Base-by-base conservation (phyloP, 2,797 vertebrate species). In the Schizothorax lantsangensis region DNA sequence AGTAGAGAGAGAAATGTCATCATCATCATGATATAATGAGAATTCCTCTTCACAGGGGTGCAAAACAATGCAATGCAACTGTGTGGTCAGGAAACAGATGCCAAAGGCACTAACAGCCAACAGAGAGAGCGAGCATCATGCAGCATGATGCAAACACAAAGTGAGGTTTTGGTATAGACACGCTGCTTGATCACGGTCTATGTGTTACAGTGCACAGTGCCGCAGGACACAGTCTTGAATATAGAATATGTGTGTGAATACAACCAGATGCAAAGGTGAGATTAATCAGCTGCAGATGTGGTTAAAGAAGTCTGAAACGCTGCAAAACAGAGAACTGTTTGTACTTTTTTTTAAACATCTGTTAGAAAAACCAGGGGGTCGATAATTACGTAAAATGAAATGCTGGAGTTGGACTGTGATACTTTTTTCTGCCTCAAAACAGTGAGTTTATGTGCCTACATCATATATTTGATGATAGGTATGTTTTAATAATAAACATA, bases 161-260 rank as follows among this genome's bases (percentile, higher is more conserved):
- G 43, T 74, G 47, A 68, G 45, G 59, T 38, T 74, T 64, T 38
- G 49, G 36, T 71, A 72, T 79, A 89, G 87, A 69, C 84, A 66
- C 45, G 71, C 78, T 94, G 95, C 95, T 95, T 94, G 57, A 62
- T 95, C 94, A 95, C 93, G 86, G 94, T 95, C 96, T 95, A 96
- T 93, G 94, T 94, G 93, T 95, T 90, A 92, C 95, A 95, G 93
- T 91, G 91, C 93, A 93, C 94, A 95, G 93, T 89, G 97, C 98
- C 97, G 95, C 95, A 73, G 97, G 97, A 97, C 97, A 97, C 95
- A 96, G 96, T 96, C 96, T 97, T 97, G 97, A 98, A 97, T 98
- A 97, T 97, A 96, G 97, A 98, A 97, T 97, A 96, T 97, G 97
- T 97, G 96, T 95, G 92, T 96, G 97, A 98, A 98, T 94, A 96